A percentile compares a stretch with the other conserved stretches of the same genome.
Conservation (phyloP, 2,113 vertebrate species). For the Ariopsis seemanni region DNA sequence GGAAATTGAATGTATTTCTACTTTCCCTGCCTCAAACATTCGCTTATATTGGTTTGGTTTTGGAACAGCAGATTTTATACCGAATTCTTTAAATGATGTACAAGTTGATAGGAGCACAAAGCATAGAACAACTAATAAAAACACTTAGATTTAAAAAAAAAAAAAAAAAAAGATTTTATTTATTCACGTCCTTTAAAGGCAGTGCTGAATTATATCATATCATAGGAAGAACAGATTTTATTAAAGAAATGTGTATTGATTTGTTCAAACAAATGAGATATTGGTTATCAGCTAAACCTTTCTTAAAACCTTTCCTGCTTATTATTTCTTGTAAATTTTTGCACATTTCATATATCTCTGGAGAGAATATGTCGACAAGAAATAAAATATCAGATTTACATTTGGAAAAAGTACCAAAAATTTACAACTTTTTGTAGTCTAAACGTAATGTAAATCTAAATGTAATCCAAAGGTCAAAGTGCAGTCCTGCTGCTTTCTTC, state of each 20-base stretch:
- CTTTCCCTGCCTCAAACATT: neutral
- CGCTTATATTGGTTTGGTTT: neutral
- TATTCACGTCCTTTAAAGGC: neutral
- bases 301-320: neutral
- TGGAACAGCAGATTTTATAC: neutral
- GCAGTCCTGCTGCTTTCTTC: neutral
- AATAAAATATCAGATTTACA: neutral
- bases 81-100: neutral
- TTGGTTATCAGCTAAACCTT: neutral
- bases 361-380: neutral
- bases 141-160: neutral
- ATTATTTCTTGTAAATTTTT: neutral
- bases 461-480: conserved; percentile 13
- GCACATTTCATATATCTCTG: neutral
- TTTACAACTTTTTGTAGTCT: neutral
- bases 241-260: neutral
- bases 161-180: neutral
- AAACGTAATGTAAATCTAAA: conserved; percentile 11
- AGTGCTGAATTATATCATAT: conserved; percentile 22
- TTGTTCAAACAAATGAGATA: neutral
- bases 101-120: neutral
- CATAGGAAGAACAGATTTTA: neutral
- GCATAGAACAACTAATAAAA: neutral
- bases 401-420: neutral
- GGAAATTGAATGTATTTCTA: conserved; percentile 51